Evolutionary conservation across 2,888 invertebrate species (phyloP).

Genomic region (Cheilosia pagana): DNA sequence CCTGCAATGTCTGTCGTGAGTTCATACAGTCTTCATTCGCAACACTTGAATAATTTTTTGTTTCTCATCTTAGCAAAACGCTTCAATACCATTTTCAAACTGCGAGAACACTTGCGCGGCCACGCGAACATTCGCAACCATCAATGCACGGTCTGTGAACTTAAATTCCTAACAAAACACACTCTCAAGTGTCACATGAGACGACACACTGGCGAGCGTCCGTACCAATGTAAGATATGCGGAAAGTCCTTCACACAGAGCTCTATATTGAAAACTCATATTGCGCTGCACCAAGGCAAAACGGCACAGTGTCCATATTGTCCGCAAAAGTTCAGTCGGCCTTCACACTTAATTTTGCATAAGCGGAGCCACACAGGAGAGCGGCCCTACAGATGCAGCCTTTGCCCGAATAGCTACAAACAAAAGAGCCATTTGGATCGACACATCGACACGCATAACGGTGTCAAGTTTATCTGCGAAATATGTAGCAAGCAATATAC

Average conservation of each 20-base stretch:
- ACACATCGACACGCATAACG: constrained; percentile 76
- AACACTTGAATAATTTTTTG: not conserved
- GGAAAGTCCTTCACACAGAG: constrained; percentile 76
- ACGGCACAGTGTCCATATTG: constrained; percentile 76
- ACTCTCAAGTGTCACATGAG: constrained; percentile 74
- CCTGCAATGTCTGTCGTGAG: constrained; percentile 55
- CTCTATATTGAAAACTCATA: constrained; percentile 76
- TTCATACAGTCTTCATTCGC: not conserved
- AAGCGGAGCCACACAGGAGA: constrained; percentile 76
- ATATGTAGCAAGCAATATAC: constrained; percentile 76
- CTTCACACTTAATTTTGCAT: constrained; percentile 77
- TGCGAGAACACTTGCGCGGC: constrained; percentile 72
- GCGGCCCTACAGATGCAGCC: constrained; percentile 76
- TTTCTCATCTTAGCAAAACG: constrained; percentile 59
- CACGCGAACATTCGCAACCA: constrained; percentile 75
- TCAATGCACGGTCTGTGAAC: constrained; percentile 74
- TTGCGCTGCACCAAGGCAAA: constrained; percentile 77
- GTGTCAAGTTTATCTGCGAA: constrained; percentile 76
- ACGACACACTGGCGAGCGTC: constrained; percentile 77
- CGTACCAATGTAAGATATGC: constrained; percentile 76
- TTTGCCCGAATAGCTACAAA: constrained; percentile 76
- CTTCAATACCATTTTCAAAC: constrained; percentile 58
- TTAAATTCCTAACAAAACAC: constrained; percentile 71
- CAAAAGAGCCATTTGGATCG: constrained; percentile 77
- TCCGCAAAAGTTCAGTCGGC: constrained; percentile 76